These are phyloP conservation scores for Nomada lathburiana DNA, from an alignment of 2,888 invertebrate genomes.

Conservation along the genomic window DNA sequence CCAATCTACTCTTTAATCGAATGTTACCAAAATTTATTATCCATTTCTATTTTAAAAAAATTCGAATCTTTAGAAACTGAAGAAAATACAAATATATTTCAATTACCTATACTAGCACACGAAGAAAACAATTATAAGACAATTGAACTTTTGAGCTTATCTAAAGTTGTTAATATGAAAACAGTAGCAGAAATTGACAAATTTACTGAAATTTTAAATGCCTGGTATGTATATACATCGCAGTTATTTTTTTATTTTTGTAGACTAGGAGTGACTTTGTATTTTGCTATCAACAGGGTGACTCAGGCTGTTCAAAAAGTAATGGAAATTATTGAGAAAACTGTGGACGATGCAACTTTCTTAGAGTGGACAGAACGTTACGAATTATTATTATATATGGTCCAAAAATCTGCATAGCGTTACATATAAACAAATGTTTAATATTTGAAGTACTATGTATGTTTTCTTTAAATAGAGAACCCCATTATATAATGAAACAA, in stretches of 20 bases:
- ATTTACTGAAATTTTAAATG: constrained; percentile 71
- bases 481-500: constrained; percentile 10
- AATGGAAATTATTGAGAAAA: constrained; percentile 69
- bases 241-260: background rate
- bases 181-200: constrained; percentile 70
- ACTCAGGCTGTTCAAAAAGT: constrained; percentile 76
- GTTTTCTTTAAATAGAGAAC: background rate
- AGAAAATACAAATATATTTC: constrained; percentile 32
- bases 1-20: constrained; percentile 78
- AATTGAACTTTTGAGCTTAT: constrained; percentile 71
- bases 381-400: constrained; percentile 75
- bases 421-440: constrained; percentile 1
- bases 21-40: constrained; percentile 72
- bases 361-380: constrained; percentile 79
- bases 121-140: constrained; percentile 59
- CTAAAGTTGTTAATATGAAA: constrained; percentile 64
- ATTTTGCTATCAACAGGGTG: constrained; percentile 69
- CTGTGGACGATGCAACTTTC: constrained; percentile 75
- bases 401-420: constrained; percentile 62
- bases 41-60: constrained; percentile 54
- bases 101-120: constrained; percentile 27
- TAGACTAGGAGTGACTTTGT: constrained; percentile 3
- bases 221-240: constrained; percentile 66
- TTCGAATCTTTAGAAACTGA: constrained; percentile 37
- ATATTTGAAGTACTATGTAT: background rate